phyloP scores from a whole-genome alignment of 2,888 invertebrate genomes.

The Alcis repandata region DNA sequence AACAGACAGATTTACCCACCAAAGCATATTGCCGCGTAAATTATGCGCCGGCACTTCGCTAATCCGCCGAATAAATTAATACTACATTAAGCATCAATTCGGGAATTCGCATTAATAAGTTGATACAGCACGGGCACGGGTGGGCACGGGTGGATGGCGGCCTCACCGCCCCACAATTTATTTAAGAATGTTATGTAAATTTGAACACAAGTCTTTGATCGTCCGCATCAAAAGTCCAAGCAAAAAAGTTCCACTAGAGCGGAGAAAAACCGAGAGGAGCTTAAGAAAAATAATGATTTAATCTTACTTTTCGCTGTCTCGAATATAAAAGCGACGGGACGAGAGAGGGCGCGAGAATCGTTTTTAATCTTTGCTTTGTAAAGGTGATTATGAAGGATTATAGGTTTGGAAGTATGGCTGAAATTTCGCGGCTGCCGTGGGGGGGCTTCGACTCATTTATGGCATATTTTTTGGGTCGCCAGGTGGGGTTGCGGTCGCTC shows the following conservation, averaged over 20 bases:
- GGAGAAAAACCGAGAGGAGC: slow-evolving; percentile 83
- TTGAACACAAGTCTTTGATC: slow-evolving; percentile 87
- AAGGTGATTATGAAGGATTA: slow-evolving; percentile 88
- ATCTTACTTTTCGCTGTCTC: slow-evolving; percentile 85
- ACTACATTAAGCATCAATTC: slow-evolving; percentile 78
- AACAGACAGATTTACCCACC: slow-evolving; percentile 21
- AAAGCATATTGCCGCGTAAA: slow-evolving; percentile 49
- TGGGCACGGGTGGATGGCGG: slow-evolving; percentile 54
- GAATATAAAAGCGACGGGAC: slow-evolving; percentile 82
- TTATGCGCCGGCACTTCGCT: slow-evolving; percentile 69
- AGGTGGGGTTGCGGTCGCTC: slow-evolving; percentile 81
- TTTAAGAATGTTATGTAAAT: slow-evolving; percentile 87
- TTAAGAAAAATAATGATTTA: slow-evolving; percentile 88
- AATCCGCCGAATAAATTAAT: slow-evolving; percentile 80
- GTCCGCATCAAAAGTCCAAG: slow-evolving; percentile 85
- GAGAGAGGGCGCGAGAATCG: slow-evolving; percentile 79
- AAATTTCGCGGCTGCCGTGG: slow-evolving; percentile 81
- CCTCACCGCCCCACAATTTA: slow-evolving; percentile 80
- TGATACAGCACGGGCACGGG: slow-evolving; percentile 64
- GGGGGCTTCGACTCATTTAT: slow-evolving; percentile 77
- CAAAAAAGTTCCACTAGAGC: slow-evolving; percentile 80
- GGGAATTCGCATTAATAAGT: slow-evolving; percentile 79
- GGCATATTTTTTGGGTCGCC: slow-evolving; percentile 80
- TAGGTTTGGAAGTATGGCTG: slow-evolving; percentile 87
- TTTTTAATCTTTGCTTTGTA: slow-evolving; percentile 88